These are phyloP conservation scores for Strigops habroptila DNA, from an alignment of 2,113 vertebrate genomes.

Conservation along the genomic window DNA sequence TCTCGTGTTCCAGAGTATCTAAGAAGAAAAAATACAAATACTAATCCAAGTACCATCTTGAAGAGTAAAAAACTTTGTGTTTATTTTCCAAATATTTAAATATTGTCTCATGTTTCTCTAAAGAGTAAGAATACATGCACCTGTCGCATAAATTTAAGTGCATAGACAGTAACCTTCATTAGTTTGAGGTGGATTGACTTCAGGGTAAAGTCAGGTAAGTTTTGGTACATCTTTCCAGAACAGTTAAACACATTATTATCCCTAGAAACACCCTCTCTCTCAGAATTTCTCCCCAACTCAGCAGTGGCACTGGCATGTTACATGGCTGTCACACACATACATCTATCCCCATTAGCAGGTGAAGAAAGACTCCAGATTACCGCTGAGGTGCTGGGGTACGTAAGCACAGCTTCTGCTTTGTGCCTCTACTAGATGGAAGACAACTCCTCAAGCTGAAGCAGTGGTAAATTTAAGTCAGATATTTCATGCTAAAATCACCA, in stretches of 20 bases:
- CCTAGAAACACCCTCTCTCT: background rate
- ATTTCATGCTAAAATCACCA: background rate
- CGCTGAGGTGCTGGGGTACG: rapidly evolving
- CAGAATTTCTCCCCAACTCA: background rate
- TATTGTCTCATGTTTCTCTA: background rate
- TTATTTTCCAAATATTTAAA: background rate
- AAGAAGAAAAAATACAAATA: background rate
- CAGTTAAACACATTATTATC: background rate
- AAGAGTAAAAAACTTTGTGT: background rate
- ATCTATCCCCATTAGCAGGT: background rate
- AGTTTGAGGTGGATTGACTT: background rate
- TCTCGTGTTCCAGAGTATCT: background rate
- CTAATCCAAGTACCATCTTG: background rate
- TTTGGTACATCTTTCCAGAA: background rate
- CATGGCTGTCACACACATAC: background rate
- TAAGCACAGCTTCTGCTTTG: background rate
- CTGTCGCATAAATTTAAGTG: background rate
- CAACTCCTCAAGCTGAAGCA: background rate
- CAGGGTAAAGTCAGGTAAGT: background rate
- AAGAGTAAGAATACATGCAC: background rate
- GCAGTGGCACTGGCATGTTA: background rate
- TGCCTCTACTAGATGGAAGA: background rate
- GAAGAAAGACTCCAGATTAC: background rate
- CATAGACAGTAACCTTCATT: background rate
- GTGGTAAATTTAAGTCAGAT: background rate